Percentiles rank a stretch among this genome's conserved stretches.
Conservation (phyloP, 2,113 vertebrate genomes). For the Mormyrus lacerda region DNA sequence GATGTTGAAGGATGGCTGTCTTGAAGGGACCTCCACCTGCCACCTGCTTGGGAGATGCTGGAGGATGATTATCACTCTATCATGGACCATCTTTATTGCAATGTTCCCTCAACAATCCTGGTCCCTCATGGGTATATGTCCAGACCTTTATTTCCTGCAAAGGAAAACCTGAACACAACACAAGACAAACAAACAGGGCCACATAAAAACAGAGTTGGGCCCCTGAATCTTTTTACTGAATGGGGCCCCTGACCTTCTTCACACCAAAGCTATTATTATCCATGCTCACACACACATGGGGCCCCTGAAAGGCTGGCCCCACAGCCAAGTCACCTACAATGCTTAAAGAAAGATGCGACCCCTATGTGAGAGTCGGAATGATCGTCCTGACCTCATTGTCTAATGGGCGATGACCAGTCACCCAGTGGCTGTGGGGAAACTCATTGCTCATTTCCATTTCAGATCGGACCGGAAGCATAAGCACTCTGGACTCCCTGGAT, state of each 20-base stretch:
- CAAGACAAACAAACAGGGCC: background rate
- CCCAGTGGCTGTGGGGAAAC: background rate
- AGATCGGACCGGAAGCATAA: constrained; percentile 97
- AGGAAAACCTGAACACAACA: background rate
- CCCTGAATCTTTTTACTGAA: background rate
- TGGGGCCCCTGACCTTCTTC: background rate
- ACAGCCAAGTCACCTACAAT: background rate
- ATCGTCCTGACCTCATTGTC: background rate
- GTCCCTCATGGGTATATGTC: background rate
- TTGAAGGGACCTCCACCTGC: background rate
- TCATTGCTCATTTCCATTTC: constrained; percentile 19
- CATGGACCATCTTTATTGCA: background rate
- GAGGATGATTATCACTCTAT: background rate
- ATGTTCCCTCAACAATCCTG: background rate
- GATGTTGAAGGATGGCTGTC: background rate
- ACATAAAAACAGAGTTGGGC: background rate
- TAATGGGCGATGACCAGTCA: background rate
- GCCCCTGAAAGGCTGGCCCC: background rate
- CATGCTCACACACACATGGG: background rate
- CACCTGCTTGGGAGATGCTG: background rate
- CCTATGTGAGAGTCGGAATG: background rate
- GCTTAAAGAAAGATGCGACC: background rate
- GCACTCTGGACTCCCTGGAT: constrained; percentile 96
- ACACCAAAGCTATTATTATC: background rate
- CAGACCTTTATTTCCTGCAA: background rate